Base-by-base conservation (phyloP, 2,797 vertebrate genomes). In the Galagoides demidoff region DNA sequence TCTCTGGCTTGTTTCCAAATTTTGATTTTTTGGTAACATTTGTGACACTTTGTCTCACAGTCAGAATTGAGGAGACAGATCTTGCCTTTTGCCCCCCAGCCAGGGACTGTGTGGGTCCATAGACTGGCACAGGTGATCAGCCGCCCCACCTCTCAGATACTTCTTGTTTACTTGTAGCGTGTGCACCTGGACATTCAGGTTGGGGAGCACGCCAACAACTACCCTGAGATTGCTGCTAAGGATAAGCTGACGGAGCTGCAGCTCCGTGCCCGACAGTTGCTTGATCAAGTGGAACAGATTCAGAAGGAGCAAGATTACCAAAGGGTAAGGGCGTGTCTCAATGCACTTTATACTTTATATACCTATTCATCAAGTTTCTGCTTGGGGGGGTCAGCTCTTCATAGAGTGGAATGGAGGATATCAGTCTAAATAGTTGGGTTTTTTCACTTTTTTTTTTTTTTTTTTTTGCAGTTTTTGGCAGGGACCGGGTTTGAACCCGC, bases 261-360 rank as follows among this genome's bases (percentile, higher is more conserved):
- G 98, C 99, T 99, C 57, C 98, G 99, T 1, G 99, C 99, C 1
- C 98, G 99, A 29, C 99, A 99, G 97, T 98, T 99, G 43, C 98
- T 99, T 45, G 99, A 99, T 97, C 99, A 99, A 89, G 99, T 99
- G 9, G 99, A 99, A 63, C 99, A 99, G 98, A 99, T 99, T 97
- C 99, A 99, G 98, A 99, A 99, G 96, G 99, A 99, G 90, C 99
- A 99, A 92, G 99, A 99, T 98, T 99, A 99, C 98, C 99, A 99
- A 96, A 96, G 99, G 98, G 99, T 99, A 93, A 99, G 99, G 95
- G 29, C 17, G 0, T n/a, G 17, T 73, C 10, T 68, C 6, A 8
- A 77, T 66, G 78, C 27, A 7, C 45, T 66, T 70, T 95, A 34
- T n/a, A 81, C 64, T n/a, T 19, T n/a, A 17, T 16, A 22, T 25